phyloP scores from a whole-genome alignment of 2,888 invertebrate genomes.

The Elysia crispata region DNA sequence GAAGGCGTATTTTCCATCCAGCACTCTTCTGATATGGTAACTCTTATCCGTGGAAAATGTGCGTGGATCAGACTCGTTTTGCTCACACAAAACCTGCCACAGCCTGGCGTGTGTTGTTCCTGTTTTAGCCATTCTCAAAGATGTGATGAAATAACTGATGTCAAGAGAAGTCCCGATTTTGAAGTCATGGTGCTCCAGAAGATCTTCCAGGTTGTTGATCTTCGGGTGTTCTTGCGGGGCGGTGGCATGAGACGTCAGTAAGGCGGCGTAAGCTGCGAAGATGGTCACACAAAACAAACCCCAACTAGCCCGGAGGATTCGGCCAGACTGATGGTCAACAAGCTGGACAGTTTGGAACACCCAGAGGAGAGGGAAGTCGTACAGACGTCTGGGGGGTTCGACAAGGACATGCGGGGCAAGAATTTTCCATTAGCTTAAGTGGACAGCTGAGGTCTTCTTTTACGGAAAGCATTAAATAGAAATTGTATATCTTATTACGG shows the following conservation, averaged over 20 bases:
- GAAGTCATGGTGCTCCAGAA: constrained; percentile 10
- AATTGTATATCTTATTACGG: too few relatives aligned
- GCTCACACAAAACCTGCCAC: constrained; percentile 14
- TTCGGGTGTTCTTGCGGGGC: not conserved
- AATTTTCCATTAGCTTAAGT: too few relatives aligned
- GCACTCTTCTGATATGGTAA: constrained; percentile 9
- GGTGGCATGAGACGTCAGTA: constrained; percentile 1
- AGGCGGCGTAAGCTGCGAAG: constrained; percentile 30
- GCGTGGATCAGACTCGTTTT: constrained; percentile 26
- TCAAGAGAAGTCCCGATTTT: constrained; percentile 14
- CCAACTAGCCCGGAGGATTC: constrained; percentile 31
- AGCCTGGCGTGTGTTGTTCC: not conserved
- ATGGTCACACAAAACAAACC: constrained; percentile 18
- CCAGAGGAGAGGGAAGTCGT: not conserved
- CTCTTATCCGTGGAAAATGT: constrained; percentile 11
- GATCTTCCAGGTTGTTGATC: constrained; percentile 22
- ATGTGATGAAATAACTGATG: not conserved
- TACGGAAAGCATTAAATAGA: too few relatives aligned
- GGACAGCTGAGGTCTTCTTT: too few relatives aligned
- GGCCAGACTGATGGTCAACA: not conserved
- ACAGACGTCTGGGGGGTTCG: too few relatives aligned
- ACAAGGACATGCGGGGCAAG: too few relatives aligned
- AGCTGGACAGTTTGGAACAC: not conserved
- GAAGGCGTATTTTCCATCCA: constrained; percentile 13
- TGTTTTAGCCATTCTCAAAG: not conserved